phyloP scores from a whole-genome alignment of 2,888 invertebrate species.

The Diabrotica balteata region DNA sequence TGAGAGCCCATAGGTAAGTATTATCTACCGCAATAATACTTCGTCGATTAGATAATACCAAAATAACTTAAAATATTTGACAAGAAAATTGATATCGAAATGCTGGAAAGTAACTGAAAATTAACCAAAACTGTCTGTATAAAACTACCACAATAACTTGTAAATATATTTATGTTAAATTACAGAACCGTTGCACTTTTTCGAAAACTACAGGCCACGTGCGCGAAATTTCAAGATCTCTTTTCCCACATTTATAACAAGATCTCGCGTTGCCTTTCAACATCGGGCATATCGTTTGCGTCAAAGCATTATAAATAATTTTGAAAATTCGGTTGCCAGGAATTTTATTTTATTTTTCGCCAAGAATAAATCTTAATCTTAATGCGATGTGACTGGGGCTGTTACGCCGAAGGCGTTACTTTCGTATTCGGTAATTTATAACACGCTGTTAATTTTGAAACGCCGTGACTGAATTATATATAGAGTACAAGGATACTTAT shows the following conservation, averaged over 20 bases:
- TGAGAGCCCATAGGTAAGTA: too few species aligned
- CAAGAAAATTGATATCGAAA: too few species aligned
- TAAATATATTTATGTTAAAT: too few species aligned
- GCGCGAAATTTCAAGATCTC: background rate
- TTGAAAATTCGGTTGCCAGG: constrained; percentile 28
- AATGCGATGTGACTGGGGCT: constrained; percentile 32
- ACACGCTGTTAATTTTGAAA: constrained; percentile 25
- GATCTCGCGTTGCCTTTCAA: constrained; percentile 3
- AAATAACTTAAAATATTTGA: too few species aligned
- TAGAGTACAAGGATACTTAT: constrained; percentile 24
- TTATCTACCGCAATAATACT: too few species aligned
- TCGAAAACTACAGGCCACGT: background rate
- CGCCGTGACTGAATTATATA: constrained; percentile 24
- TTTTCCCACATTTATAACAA: constrained; percentile 15
- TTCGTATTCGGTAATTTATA: constrained; percentile 28
- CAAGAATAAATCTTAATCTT: constrained; percentile 33
- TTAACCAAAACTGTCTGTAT: too few species aligned
- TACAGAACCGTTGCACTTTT: too few species aligned
- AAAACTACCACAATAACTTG: too few species aligned
- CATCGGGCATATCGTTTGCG: constrained; percentile 39
- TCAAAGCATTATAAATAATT: constrained; percentile 42
- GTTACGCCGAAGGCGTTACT: constrained; percentile 26
- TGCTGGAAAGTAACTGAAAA: too few species aligned
- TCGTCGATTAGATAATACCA: too few species aligned
- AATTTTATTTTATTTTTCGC: constrained; percentile 32